A percentile compares a stretch with the other conserved stretches of the same genome.
Conservation (phyloP, 2,797 vertebrate species). For the Neopelma chrysocephalum region DNA sequence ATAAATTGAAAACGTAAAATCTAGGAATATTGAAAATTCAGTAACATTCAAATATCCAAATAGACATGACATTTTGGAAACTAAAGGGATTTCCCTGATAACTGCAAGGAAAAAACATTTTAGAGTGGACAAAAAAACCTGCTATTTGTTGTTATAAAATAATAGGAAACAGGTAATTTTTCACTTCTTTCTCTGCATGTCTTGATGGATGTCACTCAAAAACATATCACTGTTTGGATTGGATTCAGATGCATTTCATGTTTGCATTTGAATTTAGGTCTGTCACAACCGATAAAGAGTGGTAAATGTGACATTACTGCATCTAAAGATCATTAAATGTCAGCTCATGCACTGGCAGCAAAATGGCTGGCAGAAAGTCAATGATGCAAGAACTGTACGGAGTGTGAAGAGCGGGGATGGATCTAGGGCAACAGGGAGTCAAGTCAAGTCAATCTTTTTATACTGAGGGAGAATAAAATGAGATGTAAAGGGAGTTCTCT, state of each 20-base stretch:
- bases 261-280: constrained; percentile 78
- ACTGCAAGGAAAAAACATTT: neutral
- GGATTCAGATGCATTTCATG: constrained; percentile 72
- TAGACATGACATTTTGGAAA: neutral
- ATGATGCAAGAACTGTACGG: constrained; percentile 73
- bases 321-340: constrained; percentile 91
- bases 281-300: constrained; percentile 81
- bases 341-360: constrained; percentile 82
- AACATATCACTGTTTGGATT: constrained; percentile 50
- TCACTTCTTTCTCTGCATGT: constrained; percentile 62
- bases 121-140: neutral
- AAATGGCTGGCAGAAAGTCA: constrained; percentile 89
- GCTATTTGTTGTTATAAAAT: neutral
- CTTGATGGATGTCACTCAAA: constrained; percentile 73
- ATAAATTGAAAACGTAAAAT: neutral
- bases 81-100: neutral
- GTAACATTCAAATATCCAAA: neutral
- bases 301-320: constrained; percentile 86
- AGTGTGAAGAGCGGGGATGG: constrained; percentile 52
- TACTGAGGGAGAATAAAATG: constrained; percentile 73
- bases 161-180: constrained; percentile 60
- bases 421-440: constrained; percentile 65
- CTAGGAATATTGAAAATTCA: neutral
- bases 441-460: constrained; percentile 85
- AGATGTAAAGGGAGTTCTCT: constrained; percentile 55